phyloP scores from a whole-genome alignment of 2,113 vertebrate genomes.

The Monopterus albus region DNA sequence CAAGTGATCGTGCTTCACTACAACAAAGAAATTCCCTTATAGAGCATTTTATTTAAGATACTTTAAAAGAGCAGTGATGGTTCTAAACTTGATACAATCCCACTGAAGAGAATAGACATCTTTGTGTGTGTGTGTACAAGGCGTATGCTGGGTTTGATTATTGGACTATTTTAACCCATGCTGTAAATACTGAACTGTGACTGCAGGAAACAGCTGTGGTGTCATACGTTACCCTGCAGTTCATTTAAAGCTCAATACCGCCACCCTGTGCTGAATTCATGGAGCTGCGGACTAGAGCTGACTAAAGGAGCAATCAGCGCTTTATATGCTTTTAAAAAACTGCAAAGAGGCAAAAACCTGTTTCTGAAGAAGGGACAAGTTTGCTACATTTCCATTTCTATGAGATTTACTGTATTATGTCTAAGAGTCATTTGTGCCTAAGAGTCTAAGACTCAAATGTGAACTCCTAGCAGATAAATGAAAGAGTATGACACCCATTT shows the following conservation, averaged over 20 bases:
- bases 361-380: too few relatives aligned
- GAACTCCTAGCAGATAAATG: background rate
- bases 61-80: background rate
- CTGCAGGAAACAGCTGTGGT: background rate
- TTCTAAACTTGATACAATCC: background rate
- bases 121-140: background rate
- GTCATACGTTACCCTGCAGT: background rate
- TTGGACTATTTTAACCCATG: background rate
- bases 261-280: conserved; percentile 33
- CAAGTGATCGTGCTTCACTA: conserved; percentile 3
- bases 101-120: background rate
- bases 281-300: conserved; percentile 22
- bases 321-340: too few relatives aligned
- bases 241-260: conserved; percentile 13
- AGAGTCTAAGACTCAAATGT: too few relatives aligned
- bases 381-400: background rate
- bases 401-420: background rate
- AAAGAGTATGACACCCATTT: too few relatives aligned
- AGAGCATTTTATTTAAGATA: conserved; percentile 34
- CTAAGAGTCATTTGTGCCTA: background rate
- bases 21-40: conserved; percentile 29
- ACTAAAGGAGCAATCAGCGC: too few relatives aligned
- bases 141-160: background rate
- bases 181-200: conserved; percentile 1
- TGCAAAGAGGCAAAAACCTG: too few relatives aligned